These are phyloP conservation scores for Tipula unca DNA, from an alignment of 2,888 invertebrate species.

Conservation along the genomic window DNA sequence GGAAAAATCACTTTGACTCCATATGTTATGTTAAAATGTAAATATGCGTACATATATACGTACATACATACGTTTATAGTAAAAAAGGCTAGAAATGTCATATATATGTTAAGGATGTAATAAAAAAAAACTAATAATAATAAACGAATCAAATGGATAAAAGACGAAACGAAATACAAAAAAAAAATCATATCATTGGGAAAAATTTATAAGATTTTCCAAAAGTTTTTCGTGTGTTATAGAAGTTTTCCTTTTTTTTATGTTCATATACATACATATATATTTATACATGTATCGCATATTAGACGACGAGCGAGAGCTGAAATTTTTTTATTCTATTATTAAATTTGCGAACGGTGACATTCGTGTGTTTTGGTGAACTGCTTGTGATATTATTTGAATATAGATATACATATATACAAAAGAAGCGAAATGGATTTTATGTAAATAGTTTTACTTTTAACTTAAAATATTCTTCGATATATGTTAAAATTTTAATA, in stretches of 20 bases:
- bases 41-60: neutral
- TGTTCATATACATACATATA: neutral
- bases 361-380: conserved; percentile 14
- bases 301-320: neutral
- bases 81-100: conserved; percentile 3
- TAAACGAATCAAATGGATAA: conserved; percentile 14
- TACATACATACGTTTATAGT: neutral
- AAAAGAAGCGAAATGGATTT: neutral
- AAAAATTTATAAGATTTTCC: conserved; percentile 8
- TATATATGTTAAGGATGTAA: conserved; percentile 14
- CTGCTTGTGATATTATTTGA: neutral
- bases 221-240: conserved; percentile 8
- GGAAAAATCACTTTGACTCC: neutral
- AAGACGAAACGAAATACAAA: neutral
- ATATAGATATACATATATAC: neutral
- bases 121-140: neutral
- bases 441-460: neutral
- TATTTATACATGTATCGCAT: neutral
- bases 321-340: neutral
- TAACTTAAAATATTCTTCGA: neutral
- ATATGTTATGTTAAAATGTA: neutral
- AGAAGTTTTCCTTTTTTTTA: neutral
- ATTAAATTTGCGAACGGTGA: neutral
- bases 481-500: neutral
- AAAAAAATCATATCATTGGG: neutral